Base-by-base conservation (phyloP, 2,113 vertebrate species). In the Dolichallabes microphthalmus region DNA sequence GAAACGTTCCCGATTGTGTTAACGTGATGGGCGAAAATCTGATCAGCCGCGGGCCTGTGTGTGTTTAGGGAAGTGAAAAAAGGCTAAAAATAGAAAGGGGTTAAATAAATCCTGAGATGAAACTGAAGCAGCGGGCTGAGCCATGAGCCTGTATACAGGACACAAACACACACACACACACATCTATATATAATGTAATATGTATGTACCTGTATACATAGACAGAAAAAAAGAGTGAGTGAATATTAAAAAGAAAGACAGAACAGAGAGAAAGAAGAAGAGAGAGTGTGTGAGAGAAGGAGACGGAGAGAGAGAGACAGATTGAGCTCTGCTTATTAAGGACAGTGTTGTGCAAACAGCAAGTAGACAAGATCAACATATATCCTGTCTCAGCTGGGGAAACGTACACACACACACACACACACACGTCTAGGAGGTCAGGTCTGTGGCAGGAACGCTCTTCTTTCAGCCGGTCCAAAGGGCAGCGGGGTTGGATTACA, bases 401-500 rank as follows among this genome's bases (percentile, higher is more conserved):
- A 35, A 61, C 60, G 5, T 22, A 61, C 77, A 77, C 75, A 89
- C 69, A 89, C 32, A 88, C 63, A 80, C 73, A 52, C 75, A 82
- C 68, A 84, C 64, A 39, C 30, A 80, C 76, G 77, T 83, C 71
- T 69, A 85, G 82, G 87, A 83, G 80, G 88, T 64, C 35, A 64
- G 53, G 76, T 85, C 81, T 71, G 86, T 87, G 87, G 85, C 89
- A 89, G 9, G n/a, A 87, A 87, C 87, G 87, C 90, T 89, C 88
- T 79, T 4, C 74, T 86, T 82, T 80, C 20, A 71, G 35, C 52
- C 19, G 52, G 89, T 90, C 82, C 89, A 89, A 92, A 93, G 90
- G 91, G 68, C 91, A 88, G 10, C 78, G 87, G 81, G 87, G 83
- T 87, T 88, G 39, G 45, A 80, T 93, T 92, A 89, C 89, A 86